Evolutionary conservation across 30 jellyfish, hydroid and myxozoan genomes (phyloP).

Genomic region (Chrysaora quinquecirrha): DNA sequence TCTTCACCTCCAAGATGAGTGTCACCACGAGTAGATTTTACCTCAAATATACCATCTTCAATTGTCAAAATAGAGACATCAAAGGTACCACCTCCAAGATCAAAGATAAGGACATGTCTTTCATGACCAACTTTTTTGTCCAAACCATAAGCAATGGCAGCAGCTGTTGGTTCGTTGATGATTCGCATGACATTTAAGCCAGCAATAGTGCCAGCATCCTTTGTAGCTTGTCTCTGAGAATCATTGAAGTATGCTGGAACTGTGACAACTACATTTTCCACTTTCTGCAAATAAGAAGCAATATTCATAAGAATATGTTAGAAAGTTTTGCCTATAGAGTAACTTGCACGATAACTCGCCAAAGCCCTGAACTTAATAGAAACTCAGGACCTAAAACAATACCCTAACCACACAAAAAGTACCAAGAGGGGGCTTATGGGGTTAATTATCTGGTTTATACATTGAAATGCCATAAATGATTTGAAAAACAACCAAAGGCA

Average conservation of each 20-base stretch:
- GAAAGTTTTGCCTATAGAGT: too few relatives aligned
- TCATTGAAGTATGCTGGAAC: slow-evolving; percentile 99
- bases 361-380: too few relatives aligned
- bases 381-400: too few relatives aligned
- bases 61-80: slow-evolving; percentile 98
- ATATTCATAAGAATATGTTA: background rate
- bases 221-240: slow-evolving; percentile 97
- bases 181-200: slow-evolving; percentile 96
- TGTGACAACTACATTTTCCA: slow-evolving; percentile 90
- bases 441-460: too few relatives aligned
- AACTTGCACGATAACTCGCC: too few relatives aligned
- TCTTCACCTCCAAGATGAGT: slow-evolving; percentile 99
- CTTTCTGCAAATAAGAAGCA: slow-evolving; percentile 37
- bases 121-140: slow-evolving; percentile 97
- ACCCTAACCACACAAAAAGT: too few relatives aligned
- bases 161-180: slow-evolving; percentile 99
- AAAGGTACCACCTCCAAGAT: slow-evolving; percentile 99
- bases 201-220: slow-evolving; percentile 99
- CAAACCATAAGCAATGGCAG: slow-evolving; percentile 99
- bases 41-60: slow-evolving; percentile 98
- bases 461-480: too few relatives aligned
- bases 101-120: slow-evolving; percentile 91
- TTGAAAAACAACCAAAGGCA: too few relatives aligned
- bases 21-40: slow-evolving; percentile 93
- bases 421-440: too few relatives aligned